phyloP scores from a whole-genome alignment of 2,797 vertebrate genomes.

The Pantherophis vulpinus region DNA sequence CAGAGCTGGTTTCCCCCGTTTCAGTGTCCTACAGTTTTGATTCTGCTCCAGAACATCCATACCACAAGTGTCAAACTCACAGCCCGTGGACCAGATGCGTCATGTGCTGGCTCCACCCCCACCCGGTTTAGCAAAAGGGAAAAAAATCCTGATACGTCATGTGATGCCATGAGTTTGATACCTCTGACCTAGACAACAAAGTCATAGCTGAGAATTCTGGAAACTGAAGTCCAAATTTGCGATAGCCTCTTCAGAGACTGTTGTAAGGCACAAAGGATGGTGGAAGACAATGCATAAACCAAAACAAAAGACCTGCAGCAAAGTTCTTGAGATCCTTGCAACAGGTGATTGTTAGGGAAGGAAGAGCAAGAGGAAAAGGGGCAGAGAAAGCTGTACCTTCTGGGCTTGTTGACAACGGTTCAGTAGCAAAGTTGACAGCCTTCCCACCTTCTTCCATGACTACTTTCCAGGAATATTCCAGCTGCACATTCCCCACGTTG shows the following conservation, averaged over 20 bases:
- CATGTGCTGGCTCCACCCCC: no score
- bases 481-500: constrained; percentile 77
- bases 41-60: background rate
- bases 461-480: constrained; percentile 80
- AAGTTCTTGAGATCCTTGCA: background rate
- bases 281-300: background rate
- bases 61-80: no score
- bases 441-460: constrained; percentile 59
- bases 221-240: background rate
- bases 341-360: no score
- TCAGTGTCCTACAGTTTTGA: background rate
- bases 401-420: accelerated
- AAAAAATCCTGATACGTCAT: no score
- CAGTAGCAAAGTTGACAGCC: constrained; percentile 19
- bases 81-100: no score
- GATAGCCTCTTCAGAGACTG: background rate
- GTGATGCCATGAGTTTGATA: no score
- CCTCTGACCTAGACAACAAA: background rate
- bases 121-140: no score
- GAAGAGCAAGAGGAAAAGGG: background rate
- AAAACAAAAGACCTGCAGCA: background rate
- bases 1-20: background rate
- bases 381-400: constrained; percentile 15
- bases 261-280: background rate
- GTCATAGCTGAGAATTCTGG: background rate